These are phyloP conservation scores for Chesias legatella DNA, from an alignment of 2,888 invertebrate genomes.

Conservation along the genomic window DNA sequence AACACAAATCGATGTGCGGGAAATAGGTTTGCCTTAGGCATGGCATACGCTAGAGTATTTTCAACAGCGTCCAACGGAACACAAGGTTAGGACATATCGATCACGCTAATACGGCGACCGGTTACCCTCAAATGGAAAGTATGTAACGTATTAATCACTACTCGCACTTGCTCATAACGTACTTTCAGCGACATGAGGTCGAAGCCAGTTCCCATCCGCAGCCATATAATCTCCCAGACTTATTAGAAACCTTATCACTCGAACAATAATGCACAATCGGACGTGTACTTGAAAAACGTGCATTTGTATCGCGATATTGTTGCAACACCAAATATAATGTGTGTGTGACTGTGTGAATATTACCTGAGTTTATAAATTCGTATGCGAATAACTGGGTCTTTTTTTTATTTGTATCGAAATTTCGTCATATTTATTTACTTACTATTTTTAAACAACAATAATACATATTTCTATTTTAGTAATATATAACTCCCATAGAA, in stretches of 20 bases:
- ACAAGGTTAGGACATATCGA: slow-evolving; percentile 25
- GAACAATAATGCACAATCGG: slow-evolving; percentile 43
- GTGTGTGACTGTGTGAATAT: slow-evolving; percentile 39
- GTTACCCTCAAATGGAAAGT: slow-evolving; percentile 35
- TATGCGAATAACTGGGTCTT: slow-evolving; percentile 41
- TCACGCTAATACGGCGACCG: slow-evolving; percentile 13
- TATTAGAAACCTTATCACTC: slow-evolving; percentile 60
- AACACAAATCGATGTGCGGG: too few species aligned
- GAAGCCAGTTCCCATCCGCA: slow-evolving; percentile 64
- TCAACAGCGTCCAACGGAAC: slow-evolving; percentile 6
- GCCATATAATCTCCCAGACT: slow-evolving; percentile 60
- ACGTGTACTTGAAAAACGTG: slow-evolving; percentile 16
- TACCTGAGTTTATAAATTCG: slow-evolving; percentile 37
- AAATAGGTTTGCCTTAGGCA: slow-evolving; percentile 7
- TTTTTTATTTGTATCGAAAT: too few species aligned
- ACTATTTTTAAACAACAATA: too few species aligned
- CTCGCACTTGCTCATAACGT: slow-evolving; percentile 61
- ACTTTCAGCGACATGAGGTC: slow-evolving; percentile 61
- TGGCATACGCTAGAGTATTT: slow-evolving; percentile 6
- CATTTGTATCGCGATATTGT: slow-evolving; percentile 31
- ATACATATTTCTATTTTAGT: slow-evolving; percentile 3
- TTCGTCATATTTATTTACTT: too few species aligned
- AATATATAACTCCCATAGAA: slow-evolving; percentile 7
- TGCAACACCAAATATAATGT: slow-evolving; percentile 29
- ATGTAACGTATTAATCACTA: slow-evolving; percentile 46